phyloP scores from a whole-genome alignment of 2,888 invertebrate species.

The Ectemnius lituratus region DNA sequence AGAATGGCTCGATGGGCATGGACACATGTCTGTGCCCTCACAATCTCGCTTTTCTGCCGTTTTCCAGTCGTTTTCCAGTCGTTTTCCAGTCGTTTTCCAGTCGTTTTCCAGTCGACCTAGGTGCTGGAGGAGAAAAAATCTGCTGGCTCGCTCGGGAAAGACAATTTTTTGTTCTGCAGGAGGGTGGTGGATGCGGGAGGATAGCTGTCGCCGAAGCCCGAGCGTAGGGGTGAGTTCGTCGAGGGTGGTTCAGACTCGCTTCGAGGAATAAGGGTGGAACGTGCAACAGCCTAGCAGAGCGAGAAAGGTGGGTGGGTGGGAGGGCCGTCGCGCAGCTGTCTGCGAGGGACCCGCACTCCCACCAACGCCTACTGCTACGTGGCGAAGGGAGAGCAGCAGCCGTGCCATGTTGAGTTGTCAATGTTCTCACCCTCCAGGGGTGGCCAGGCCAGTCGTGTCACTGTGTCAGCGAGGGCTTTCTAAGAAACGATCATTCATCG shows the following conservation, averaged over 20 bases:
- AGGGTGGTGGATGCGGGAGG: slow-evolving; percentile 50
- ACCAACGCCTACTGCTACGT: slow-evolving; percentile 5
- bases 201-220: slow-evolving; percentile 48
- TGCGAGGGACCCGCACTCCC: not conserved
- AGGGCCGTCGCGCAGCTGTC: slow-evolving; percentile 20
- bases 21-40: too few species aligned
- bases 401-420: slow-evolving; percentile 34
- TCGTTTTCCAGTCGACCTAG: not conserved
- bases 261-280: slow-evolving; percentile 55
- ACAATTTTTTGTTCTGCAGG: slow-evolving; percentile 60
- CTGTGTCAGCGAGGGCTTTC: slow-evolving; percentile 65
- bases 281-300: slow-evolving; percentile 30
- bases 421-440: slow-evolving; percentile 53
- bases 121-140: slow-evolving; percentile 35
- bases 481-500: slow-evolving; percentile 8
- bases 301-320: slow-evolving; percentile 33
- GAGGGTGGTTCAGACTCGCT: slow-evolving; percentile 44
- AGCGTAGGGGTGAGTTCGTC: slow-evolving; percentile 32
- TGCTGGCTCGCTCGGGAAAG: slow-evolving; percentile 55
- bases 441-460: slow-evolving; percentile 69
- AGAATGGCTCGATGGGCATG: too few species aligned
- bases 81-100: not conserved
- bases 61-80: too few species aligned
- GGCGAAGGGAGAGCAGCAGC: slow-evolving; percentile 36
- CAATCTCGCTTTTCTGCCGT: too few species aligned